Evolutionary conservation across 2,797 vertebrate genomes (phyloP).

Genomic region (Rhynchotus rufescens): DNA sequence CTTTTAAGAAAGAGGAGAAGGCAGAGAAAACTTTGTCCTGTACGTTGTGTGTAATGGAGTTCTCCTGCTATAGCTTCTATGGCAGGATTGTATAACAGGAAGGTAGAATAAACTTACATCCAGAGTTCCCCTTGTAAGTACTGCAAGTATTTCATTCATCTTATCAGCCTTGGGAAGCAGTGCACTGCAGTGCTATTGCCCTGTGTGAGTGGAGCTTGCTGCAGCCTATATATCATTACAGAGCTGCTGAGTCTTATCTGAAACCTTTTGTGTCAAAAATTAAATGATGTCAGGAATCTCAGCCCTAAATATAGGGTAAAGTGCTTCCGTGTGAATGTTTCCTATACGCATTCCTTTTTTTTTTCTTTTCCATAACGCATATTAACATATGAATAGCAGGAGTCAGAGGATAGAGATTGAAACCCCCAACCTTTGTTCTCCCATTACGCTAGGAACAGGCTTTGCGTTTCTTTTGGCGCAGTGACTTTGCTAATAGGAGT

Average conservation of each 20-base stretch:
- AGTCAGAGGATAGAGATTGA: neutral
- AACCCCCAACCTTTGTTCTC: constrained; percentile 25
- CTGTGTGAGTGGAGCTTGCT: neutral
- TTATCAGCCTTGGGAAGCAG: neutral
- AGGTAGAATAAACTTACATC: neutral
- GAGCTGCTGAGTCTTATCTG: constrained; percentile 1
- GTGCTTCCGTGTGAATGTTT: neutral
- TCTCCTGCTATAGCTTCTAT: neutral
- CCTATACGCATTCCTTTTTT: neutral
- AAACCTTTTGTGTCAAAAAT: constrained; percentile 42
- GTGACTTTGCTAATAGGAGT: constrained; percentile 12
- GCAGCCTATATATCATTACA: neutral
- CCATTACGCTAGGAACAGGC: neutral
- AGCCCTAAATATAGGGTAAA: constrained; percentile 23
- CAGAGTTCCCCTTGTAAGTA: neutral
- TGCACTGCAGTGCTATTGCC: neutral
- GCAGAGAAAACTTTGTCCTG: neutral
- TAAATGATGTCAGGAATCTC: neutral
- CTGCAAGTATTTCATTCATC: neutral
- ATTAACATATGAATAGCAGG: constrained; percentile 10
- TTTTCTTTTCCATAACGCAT: neutral
- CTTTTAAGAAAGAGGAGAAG: neutral
- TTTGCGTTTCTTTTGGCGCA: constrained; percentile 27
- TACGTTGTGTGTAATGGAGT: neutral
- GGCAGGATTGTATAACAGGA: neutral